Evolutionary conservation across 2,797 vertebrate genomes (phyloP).

Genomic region (Zalophus californianus): DNA sequence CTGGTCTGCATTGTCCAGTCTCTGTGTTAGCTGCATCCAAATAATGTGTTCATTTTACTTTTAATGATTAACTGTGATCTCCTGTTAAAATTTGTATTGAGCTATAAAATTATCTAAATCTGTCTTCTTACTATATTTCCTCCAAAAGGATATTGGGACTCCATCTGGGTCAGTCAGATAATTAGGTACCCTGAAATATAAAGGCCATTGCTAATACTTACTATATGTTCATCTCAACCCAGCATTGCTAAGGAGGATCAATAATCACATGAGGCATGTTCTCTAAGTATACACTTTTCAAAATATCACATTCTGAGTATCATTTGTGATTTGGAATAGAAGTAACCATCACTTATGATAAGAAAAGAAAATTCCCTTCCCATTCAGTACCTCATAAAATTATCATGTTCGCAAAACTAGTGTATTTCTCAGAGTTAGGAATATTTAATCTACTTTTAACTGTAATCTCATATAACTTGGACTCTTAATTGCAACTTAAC

Average conservation of each 20-base stretch:
- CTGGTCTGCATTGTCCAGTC: not conserved
- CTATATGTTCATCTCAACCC: not conserved
- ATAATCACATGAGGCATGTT: not conserved
- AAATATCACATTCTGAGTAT: not conserved
- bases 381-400: not conserved
- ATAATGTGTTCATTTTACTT: conserved; percentile 39
- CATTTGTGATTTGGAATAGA: not conserved
- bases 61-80: conserved; percentile 40
- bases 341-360: not conserved
- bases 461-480: not conserved
- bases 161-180: not conserved
- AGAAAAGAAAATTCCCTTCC: not conserved
- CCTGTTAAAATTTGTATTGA: conserved; percentile 34
- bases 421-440: not conserved
- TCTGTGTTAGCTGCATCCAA: not conserved
- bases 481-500: not conserved
- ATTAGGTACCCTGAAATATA: not conserved
- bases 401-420: not conserved
- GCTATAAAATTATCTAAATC: not conserved
- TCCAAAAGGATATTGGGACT: not conserved
- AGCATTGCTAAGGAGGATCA: not conserved
- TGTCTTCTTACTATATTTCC: not conserved
- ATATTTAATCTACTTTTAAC: conserved; percentile 15
- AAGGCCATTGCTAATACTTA: not conserved
- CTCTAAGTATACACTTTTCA: not conserved